Evolutionary conservation across 37 sponge, comb jelly and placozoan species (phyloP).

Genomic region (Diacarnus erythraeanus): DNA sequence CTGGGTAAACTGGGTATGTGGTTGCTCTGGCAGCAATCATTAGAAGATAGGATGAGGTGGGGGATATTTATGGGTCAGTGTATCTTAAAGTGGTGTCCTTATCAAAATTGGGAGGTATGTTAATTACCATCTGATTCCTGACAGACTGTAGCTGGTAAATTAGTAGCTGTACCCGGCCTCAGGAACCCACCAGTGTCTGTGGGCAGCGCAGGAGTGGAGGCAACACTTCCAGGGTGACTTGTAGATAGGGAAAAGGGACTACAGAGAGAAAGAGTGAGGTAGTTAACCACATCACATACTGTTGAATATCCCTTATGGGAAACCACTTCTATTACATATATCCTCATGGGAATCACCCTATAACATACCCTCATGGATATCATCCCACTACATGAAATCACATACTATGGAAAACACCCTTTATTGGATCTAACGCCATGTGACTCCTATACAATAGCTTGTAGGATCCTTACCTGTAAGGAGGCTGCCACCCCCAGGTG

Average conservation of each 20-base stretch:
- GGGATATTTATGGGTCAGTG: too few relatives aligned
- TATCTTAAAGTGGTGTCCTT: too few relatives aligned
- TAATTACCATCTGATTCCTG: slow-evolving; percentile 79
- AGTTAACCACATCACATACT: too few relatives aligned
- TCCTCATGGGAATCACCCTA: too few relatives aligned
- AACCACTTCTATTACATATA: too few relatives aligned
- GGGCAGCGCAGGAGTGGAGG: slow-evolving; percentile 36
- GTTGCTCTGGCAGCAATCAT: too few relatives aligned
- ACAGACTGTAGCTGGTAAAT: slow-evolving; percentile 70
- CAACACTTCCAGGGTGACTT: slow-evolving; percentile 60
- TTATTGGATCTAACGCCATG: background rate
- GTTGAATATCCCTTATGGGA: too few relatives aligned
- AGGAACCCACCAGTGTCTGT: slow-evolving; percentile 26
- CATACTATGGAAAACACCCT: background rate
- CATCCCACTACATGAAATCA: background rate
- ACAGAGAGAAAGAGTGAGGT: too few relatives aligned
- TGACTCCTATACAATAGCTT: background rate
- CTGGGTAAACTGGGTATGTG: too few relatives aligned
- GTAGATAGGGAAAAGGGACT: slow-evolving; percentile 48
- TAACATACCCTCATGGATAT: too few relatives aligned
- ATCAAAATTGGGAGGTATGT: too few relatives aligned
- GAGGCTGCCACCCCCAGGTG: slow-evolving; percentile 52
- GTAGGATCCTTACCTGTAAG: slow-evolving; percentile 24
- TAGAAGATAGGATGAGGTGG: too few relatives aligned
- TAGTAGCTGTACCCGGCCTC: slow-evolving; percentile 45